phyloP scores from a whole-genome alignment of 2,888 invertebrate species.

The Leucoptera coffeella region DNA sequence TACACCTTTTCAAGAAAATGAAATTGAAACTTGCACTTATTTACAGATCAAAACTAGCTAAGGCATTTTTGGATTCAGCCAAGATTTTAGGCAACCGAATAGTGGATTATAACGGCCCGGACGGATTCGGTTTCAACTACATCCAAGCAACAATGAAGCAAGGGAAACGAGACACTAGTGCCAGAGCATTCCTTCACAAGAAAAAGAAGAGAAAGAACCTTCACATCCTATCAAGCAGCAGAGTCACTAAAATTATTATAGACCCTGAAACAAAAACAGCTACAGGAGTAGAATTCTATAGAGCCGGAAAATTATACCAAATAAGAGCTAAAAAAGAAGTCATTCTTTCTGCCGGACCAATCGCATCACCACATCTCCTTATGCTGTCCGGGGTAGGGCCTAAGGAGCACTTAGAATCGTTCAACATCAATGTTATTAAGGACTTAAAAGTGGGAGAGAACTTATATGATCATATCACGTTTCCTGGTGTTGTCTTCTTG shows the following conservation, averaged over 20 bases:
- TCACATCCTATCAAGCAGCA: slow-evolving; percentile 45
- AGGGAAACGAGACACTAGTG: slow-evolving; percentile 48
- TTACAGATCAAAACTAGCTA: slow-evolving; percentile 48
- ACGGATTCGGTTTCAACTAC: slow-evolving; percentile 52
- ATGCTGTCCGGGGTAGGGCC: slow-evolving; percentile 65
- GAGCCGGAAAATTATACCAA: slow-evolving; percentile 32
- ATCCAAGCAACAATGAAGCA: slow-evolving; percentile 36
- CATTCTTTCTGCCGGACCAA: slow-evolving; percentile 63
- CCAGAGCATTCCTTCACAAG: slow-evolving; percentile 53
- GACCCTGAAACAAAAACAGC: slow-evolving; percentile 44
- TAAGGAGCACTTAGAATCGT: slow-evolving; percentile 44
- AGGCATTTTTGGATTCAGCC: slow-evolving; percentile 61
- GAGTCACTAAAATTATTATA: slow-evolving; percentile 54
- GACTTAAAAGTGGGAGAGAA: slow-evolving; percentile 62
- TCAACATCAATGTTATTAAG: slow-evolving; percentile 54
- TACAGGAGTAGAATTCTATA: slow-evolving; percentile 24
- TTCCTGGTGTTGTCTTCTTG: slow-evolving; percentile 48
- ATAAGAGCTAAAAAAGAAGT: slow-evolving; percentile 47
- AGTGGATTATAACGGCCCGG: slow-evolving; percentile 66
- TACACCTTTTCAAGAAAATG: too few species aligned
- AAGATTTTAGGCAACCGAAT: slow-evolving; percentile 56
- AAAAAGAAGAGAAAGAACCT: slow-evolving; percentile 50
- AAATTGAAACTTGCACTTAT: not conserved
- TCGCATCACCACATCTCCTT: slow-evolving; percentile 72
- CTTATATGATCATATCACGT: slow-evolving; percentile 62